phyloP scores from a whole-genome alignment of 2,797 vertebrate genomes.

The Gymnothorax javanicus region DNA sequence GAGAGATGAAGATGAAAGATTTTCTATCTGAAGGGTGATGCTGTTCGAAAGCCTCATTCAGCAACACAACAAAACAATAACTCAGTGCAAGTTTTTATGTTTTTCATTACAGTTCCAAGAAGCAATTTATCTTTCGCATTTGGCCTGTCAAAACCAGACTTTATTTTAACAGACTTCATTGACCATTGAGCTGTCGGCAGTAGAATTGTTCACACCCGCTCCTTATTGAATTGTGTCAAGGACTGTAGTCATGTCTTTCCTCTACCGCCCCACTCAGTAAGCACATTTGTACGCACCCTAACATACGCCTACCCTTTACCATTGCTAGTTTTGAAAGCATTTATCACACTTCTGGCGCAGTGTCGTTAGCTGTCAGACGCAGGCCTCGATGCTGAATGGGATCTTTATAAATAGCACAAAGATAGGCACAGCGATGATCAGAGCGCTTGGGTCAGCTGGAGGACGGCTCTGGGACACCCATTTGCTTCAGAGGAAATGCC shows the following conservation, averaged over 20 bases:
- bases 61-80: not conserved
- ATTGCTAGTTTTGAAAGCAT: not conserved
- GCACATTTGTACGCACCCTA: not conserved
- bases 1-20: not conserved
- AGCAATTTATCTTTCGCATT: not conserved
- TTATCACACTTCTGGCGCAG: not conserved
- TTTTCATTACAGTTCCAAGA: not conserved
- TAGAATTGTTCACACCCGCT: not conserved
- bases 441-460: not conserved
- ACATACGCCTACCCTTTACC: not conserved
- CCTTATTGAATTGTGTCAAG: not conserved
- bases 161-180: not conserved
- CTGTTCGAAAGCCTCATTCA: not conserved
- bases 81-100: not conserved
- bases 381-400: not conserved
- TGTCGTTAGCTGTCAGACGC: not conserved
- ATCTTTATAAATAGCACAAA: constrained; percentile 12
- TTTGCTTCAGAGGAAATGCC: constrained; percentile 10
- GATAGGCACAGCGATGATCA: not conserved
- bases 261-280: not conserved
- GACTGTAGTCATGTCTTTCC: not conserved
- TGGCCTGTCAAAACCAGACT: not conserved
- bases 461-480: not conserved
- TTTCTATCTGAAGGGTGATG: not conserved
- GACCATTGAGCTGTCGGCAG: not conserved